phyloP scores from a whole-genome alignment of 2,113 vertebrate genomes.

The Machaerirhynchus nigripectus region DNA sequence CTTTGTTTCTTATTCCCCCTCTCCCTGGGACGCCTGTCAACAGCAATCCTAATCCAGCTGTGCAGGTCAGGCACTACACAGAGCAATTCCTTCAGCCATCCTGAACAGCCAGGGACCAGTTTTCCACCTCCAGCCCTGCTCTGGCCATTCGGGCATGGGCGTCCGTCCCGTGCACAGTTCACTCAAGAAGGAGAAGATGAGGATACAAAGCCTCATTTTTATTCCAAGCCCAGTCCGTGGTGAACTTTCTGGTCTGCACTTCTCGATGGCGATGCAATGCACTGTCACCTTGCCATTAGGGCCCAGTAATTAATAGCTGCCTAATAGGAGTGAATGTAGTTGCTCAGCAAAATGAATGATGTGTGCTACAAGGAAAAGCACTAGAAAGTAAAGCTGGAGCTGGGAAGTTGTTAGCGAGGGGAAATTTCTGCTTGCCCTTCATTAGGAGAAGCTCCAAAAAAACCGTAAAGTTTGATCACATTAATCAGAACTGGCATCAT shows the following conservation, averaged over 20 bases:
- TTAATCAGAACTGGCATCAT: constrained; percentile 53
- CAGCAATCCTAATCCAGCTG: constrained; percentile 22
- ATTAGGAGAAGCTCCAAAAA: constrained; percentile 66
- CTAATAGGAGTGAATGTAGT: constrained; percentile 45
- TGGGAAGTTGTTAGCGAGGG: constrained; percentile 43
- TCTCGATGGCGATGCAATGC: background rate
- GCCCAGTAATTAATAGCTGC: constrained; percentile 60
- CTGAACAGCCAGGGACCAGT: background rate
- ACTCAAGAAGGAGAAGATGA: background rate
- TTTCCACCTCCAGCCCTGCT: background rate
- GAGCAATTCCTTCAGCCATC: background rate
- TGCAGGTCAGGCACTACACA: background rate
- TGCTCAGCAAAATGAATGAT: constrained; percentile 62
- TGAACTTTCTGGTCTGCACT: background rate
- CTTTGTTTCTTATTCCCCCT: constrained; percentile 19
- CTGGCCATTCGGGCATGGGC: background rate
- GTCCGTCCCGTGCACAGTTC: accelerated
- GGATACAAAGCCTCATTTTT: background rate
- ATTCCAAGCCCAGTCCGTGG: background rate
- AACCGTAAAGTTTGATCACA: constrained; percentile 28
- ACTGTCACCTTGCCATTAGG: constrained; percentile 58
- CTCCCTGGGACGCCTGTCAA: constrained; percentile 10
- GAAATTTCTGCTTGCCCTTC: constrained; percentile 64
- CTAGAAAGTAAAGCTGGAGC: constrained; percentile 44
- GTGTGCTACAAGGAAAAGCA: constrained; percentile 27